Evolutionary conservation across 1,140 invertebrate species (phyloP).

Genomic region (Formica selysi): DNA sequence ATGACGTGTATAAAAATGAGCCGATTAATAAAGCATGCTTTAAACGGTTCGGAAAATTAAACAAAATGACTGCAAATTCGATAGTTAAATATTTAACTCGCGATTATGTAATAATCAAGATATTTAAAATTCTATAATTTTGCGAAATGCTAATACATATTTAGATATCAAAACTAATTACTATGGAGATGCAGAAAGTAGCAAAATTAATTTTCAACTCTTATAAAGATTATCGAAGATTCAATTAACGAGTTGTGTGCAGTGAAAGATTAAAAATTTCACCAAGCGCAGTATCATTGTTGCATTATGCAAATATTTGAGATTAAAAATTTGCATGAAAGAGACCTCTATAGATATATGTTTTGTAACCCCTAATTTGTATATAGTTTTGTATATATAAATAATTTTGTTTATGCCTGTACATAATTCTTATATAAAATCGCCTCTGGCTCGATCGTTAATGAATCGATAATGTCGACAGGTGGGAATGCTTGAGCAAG

Average conservation of each 20-base stretch:
- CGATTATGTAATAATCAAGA: neutral
- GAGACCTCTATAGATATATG: neutral
- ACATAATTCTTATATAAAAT: neutral
- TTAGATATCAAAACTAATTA: neutral
- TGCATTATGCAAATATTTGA: constrained; percentile 26
- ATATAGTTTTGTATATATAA: neutral
- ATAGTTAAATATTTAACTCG: neutral
- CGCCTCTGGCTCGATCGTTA: neutral
- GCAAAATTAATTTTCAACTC: neutral
- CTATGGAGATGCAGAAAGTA: neutral
- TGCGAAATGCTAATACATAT: neutral
- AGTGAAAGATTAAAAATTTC: constrained; percentile 12
- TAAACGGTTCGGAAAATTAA: neutral
- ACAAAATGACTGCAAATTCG: neutral
- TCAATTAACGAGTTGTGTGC: constrained; percentile 15
- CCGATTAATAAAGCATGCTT: neutral
- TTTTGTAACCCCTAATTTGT: too few relatives aligned
- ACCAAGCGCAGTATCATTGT: neutral
- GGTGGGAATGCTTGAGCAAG: constrained; percentile 41
- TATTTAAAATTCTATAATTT: neutral
- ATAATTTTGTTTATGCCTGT: neutral
- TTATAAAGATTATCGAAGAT: constrained; percentile 27
- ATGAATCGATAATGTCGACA: constrained; percentile 40
- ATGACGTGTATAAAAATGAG: neutral
- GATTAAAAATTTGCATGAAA: neutral